Percentiles rank a stretch among this genome's conserved stretches.
Evolutionary conservation across 2,113 vertebrate genomes (phyloP).

Genomic region (Ophiodon elongatus): DNA sequence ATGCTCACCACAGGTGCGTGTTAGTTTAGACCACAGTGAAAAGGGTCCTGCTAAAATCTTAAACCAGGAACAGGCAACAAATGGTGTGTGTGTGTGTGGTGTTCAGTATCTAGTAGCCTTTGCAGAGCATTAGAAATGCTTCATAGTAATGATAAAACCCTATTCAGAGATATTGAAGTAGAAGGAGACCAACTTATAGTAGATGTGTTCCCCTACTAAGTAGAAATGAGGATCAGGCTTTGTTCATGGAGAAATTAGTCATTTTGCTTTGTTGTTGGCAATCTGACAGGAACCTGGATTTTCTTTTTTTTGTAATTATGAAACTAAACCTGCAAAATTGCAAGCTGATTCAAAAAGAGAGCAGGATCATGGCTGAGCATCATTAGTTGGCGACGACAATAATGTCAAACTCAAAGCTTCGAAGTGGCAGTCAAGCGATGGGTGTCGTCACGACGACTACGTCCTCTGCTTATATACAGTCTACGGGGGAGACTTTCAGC

Average conservation of each 20-base stretch:
- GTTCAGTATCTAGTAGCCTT: not conserved
- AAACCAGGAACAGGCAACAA: not conserved
- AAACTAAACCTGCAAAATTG: too few relatives aligned
- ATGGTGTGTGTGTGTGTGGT: not conserved
- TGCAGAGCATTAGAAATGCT: not conserved
- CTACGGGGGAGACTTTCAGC: too few relatives aligned
- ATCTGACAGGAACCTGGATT: too few relatives aligned
- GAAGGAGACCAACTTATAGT: not conserved
- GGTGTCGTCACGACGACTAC: too few relatives aligned
- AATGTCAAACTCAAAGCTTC: too few relatives aligned
- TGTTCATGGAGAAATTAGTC: not conserved
- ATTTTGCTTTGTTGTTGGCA: not conserved
- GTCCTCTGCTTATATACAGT: too few relatives aligned
- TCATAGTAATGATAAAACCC: not conserved
- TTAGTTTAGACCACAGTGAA: too few relatives aligned
- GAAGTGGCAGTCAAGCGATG: too few relatives aligned
- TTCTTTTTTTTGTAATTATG: too few relatives aligned
- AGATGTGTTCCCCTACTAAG: not conserved
- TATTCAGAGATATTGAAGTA: not conserved
- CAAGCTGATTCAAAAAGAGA: not conserved
- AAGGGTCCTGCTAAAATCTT: not conserved
- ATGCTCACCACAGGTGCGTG: constrained; percentile 93
- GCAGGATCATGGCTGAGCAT: not conserved
- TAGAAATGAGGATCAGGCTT: not conserved
- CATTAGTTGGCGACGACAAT: not conserved